Base-by-base conservation (phyloP, 2,113 vertebrate genomes). In the Phrynosoma platyrhinos region DNA sequence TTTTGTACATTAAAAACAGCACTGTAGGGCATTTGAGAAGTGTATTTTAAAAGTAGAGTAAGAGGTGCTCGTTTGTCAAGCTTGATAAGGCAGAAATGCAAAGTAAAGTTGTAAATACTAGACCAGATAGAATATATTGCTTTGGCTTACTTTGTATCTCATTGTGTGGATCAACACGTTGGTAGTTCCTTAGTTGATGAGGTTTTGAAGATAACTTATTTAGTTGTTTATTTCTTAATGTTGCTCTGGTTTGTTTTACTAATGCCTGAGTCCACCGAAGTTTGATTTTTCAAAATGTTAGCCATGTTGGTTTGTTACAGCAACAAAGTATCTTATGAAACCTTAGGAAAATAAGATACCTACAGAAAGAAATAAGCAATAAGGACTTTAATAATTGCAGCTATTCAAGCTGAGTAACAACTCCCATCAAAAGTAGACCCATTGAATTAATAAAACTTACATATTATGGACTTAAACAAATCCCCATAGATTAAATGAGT, bases 11-110 rank as follows among this genome's bases (percentile, higher is more conserved):
- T 66, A 13, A 62, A 81, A 62, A 82, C 21, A 76, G 20, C 32
- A 40, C 90, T 96, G 90, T 2, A 62, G 58, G 14, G 12, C 58
- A 62, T 62, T 62, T 62, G 3, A 88, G 90, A 92, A 86, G 82
- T 82, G 40, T 92, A 90, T 94, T 90, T 79, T 93, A 90, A 90
- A 88, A 71, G 12, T 27, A 71, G 10, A 64, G 69, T 72, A 40
- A 76, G 91, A 1, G 14, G 0, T 0, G 10, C 0, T 0, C 1
- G 40, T 66, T 58, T 0, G 58, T 25, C 75, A 13, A 18, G 32
- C n/a, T 72, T 75, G 52, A 62, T 84, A 84, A 84, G 10, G 20
- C n/a, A 58, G 47, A 84, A 25, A 72, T 58, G n/a, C 12, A 58
- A 7, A 32, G 20, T 74, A 27, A 75, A 75, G 27, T 16, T 72